Conservation (phyloP, 2,888 invertebrate genomes). For the Dyspetes luteomarginatus region DNA sequence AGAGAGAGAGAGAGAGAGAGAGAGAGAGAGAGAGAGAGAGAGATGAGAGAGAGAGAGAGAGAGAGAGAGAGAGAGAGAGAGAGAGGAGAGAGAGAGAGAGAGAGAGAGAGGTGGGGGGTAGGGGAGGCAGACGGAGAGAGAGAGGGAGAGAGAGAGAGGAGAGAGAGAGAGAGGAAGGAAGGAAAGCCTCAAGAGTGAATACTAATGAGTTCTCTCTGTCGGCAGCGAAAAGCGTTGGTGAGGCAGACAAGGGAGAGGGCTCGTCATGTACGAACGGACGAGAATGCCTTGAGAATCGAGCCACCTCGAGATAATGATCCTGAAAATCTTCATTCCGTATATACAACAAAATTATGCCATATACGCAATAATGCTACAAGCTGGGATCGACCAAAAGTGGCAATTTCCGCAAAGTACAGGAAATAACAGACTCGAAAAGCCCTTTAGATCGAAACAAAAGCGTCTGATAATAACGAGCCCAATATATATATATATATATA, state of each 20-base stretch:
- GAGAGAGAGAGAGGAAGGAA: conserved; percentile 8
- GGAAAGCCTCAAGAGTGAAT: conserved; percentile 46
- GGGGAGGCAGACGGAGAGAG: conserved; percentile 23
- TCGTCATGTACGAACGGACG: conserved; percentile 6
- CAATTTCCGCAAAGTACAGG: background rate
- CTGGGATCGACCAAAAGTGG: conserved; percentile 8
- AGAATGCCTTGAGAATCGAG: conserved; percentile 41
- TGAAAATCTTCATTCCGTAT: conserved; percentile 35
- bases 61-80: conserved; percentile 8
- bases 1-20: background rate
- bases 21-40: background rate
- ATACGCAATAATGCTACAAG: background rate
- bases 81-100: background rate
- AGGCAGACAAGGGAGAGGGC: conserved; percentile 16
- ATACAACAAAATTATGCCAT: conserved; percentile 44
- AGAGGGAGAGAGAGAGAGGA: conserved; percentile 10
- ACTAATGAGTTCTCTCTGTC: conserved; percentile 61
- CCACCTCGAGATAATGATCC: conserved; percentile 42
- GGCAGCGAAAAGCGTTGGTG: conserved; percentile 47
- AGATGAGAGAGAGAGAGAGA: background rate
- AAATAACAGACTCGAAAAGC: background rate
- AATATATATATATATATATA: too few species aligned
- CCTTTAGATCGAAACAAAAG: background rate
- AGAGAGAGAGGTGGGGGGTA: conserved; percentile 1
- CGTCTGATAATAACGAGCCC: background rate